These are phyloP conservation scores for Agriopis marginaria DNA, from an alignment of 2,888 invertebrate species.

Conservation along the genomic window DNA sequence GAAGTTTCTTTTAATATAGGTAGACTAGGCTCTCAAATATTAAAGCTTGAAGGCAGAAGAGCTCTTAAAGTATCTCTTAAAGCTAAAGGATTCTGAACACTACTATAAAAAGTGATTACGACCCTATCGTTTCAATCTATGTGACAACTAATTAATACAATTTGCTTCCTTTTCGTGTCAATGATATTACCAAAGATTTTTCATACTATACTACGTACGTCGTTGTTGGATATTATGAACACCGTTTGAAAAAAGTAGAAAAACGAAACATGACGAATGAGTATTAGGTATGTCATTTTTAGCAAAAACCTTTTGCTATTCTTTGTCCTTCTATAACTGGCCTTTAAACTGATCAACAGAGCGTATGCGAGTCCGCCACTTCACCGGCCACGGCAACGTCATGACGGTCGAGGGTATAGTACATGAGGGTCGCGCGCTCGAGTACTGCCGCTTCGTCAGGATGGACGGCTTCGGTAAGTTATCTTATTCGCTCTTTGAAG, in stretches of 20 bases:
- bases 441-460: constrained; percentile 77
- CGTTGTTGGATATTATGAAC: no score
- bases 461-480: constrained; percentile 70
- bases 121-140: no score
- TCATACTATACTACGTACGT: no score
- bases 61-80: no score
- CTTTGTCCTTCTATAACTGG: background rate
- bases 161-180: no score
- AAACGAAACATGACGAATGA: background rate
- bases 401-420: constrained; percentile 53
- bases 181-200: no score
- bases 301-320: background rate
- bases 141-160: no score
- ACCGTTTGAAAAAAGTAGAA: background rate
- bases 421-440: constrained; percentile 51
- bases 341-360: constrained; percentile 51
- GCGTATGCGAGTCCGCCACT: constrained; percentile 48
- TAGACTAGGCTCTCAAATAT: no score
- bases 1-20: background rate
- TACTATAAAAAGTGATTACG: no score
- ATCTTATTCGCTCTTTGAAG: background rate
- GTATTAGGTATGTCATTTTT: background rate
- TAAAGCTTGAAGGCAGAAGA: no score
- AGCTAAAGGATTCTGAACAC: no score
- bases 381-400: constrained; percentile 6